A percentile compares a stretch with the other conserved stretches of the same genome.
Evolutionary conservation across 2,113 vertebrate species (phyloP).

Genomic region (Psammodynastes pulverulentus): DNA sequence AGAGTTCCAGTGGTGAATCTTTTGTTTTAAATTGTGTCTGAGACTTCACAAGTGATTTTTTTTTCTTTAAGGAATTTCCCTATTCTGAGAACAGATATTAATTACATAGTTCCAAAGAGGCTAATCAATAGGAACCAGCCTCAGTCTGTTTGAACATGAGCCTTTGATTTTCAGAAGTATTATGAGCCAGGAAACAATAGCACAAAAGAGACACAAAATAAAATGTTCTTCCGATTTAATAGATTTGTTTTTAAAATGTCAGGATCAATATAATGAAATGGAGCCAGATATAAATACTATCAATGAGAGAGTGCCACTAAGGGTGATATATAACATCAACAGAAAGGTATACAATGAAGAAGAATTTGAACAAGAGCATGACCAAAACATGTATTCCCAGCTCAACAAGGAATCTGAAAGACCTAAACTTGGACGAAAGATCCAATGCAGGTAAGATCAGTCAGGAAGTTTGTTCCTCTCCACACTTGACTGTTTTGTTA

Average conservation of each 20-base stretch:
- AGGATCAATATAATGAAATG: slow-evolving; percentile 25
- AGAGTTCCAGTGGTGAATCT: background rate
- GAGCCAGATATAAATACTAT: background rate
- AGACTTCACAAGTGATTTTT: background rate
- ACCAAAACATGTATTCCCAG: slow-evolving; percentile 14
- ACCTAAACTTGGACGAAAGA: slow-evolving; percentile 4
- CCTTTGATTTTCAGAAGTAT: background rate
- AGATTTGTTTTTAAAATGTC: background rate
- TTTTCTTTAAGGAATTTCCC: background rate
- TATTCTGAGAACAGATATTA: background rate
- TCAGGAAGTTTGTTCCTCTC: background rate
- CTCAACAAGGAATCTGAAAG: background rate
- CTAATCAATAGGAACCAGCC: background rate
- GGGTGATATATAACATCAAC: slow-evolving; percentile 34
- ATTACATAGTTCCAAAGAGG: background rate
- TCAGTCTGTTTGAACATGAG: background rate
- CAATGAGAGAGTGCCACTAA: background rate
- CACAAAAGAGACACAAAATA: background rate
- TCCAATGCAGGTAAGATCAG: slow-evolving; percentile 51
- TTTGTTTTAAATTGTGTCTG: background rate
- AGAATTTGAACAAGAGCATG: slow-evolving; percentile 55
- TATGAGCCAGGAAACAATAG: background rate
- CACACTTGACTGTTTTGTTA: background rate
- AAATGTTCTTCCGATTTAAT: background rate
- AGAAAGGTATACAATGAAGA: slow-evolving; percentile 62